A percentile compares a stretch with the other conserved stretches of the same genome.
Evolutionary conservation across 2,113 vertebrate genomes (phyloP).

Genomic region (Pao palembangensis): DNA sequence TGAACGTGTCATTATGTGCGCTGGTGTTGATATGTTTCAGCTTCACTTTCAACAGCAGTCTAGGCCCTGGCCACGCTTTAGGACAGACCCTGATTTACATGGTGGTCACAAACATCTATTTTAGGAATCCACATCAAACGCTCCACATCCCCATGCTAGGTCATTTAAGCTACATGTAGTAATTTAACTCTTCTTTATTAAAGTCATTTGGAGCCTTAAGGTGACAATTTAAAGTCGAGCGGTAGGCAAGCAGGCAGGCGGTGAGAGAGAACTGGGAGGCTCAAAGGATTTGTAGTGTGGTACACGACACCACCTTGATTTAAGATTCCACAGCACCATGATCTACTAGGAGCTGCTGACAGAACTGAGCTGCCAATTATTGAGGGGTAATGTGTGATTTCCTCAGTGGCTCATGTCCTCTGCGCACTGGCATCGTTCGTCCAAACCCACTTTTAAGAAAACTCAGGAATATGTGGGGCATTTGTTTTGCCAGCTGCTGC

Average conservation of each 20-base stretch:
- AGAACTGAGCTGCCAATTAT: conserved; percentile 10
- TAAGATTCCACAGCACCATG: not conserved
- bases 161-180: conserved; percentile 15
- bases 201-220: conserved; percentile 29
- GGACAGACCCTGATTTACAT: conserved; percentile 18
- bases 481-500: conserved; percentile 65
- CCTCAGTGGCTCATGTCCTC: conserved; percentile 25
- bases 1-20: not conserved
- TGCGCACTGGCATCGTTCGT: conserved; percentile 22
- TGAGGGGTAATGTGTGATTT: conserved; percentile 13
- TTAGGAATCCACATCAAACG: conserved; percentile 33
- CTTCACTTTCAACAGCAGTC: conserved; percentile 16
- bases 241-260: conserved; percentile 11
- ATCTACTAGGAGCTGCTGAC: conserved; percentile 6
- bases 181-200: conserved; percentile 14
- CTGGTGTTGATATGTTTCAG: conserved; percentile 11
- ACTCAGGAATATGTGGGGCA: conserved; percentile 58
- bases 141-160: conserved; percentile 2
- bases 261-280: not conserved
- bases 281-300: not conserved
- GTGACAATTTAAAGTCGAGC: not conserved
- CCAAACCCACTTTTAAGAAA: conserved; percentile 36
- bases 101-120: conserved; percentile 20
- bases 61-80: conserved; percentile 20
- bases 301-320: conserved; percentile 12